These are phyloP conservation scores for Melanotus villosus DNA, from an alignment of 2,888 invertebrate species.

Conservation along the genomic window DNA sequence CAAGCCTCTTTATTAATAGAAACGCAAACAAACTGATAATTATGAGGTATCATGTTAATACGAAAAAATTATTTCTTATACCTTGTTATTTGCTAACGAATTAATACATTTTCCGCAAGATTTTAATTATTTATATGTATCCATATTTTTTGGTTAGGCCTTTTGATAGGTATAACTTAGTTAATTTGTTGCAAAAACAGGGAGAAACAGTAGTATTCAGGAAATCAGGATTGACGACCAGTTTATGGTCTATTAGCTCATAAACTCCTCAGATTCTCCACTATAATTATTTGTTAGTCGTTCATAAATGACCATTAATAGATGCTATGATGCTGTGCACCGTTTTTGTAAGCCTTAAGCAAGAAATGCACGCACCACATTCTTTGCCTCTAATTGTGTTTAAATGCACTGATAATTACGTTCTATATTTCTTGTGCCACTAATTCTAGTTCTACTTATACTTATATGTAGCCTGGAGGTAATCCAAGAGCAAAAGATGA, in stretches of 20 bases:
- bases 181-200: conserved; percentile 23
- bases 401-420: conserved; percentile 28
- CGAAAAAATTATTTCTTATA: conserved; percentile 6
- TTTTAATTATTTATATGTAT: background rate
- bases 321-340: conserved; percentile 8
- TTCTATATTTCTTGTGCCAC: background rate
- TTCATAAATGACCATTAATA: conserved; percentile 35
- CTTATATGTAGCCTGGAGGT: background rate
- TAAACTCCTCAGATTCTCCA: conserved; percentile 13
- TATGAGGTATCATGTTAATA: background rate
- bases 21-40: conserved; percentile 23
- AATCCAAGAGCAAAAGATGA: too few species aligned
- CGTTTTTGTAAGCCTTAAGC: conserved; percentile 15
- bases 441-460: background rate
- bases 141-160: background rate
- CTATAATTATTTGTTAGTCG: conserved; percentile 22
- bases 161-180: background rate
- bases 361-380: conserved; percentile 20
- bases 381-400: conserved; percentile 22
- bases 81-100: too few species aligned
- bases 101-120: too few species aligned
- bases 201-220: background rate
- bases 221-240: conserved; percentile 17
- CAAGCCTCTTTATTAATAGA: background rate
- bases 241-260: conserved; percentile 25